Conservation (phyloP, 2,113 vertebrate species). For the Sylvilagus bachmani region DNA sequence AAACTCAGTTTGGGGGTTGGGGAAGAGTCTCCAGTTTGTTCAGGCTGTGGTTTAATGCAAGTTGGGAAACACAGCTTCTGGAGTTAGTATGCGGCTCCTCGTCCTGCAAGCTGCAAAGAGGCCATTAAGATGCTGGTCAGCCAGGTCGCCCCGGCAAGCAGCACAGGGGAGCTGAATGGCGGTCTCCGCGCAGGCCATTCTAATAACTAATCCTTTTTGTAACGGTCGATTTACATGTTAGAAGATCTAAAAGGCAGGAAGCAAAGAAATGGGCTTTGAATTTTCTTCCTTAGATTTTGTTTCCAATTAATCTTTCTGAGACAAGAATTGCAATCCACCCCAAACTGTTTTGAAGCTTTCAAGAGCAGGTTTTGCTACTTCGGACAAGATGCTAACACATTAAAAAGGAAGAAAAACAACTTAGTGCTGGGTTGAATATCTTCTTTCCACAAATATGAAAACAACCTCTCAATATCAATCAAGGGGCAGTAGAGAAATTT, state of each 20-base stretch:
- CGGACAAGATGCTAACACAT: constrained; percentile 60
- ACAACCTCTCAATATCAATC: constrained; percentile 22
- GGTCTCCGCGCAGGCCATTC: constrained; percentile 86
- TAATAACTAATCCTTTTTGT: constrained; percentile 91
- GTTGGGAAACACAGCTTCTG: constrained; percentile 86
- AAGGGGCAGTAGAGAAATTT: background rate
- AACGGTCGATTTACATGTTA: constrained; percentile 90
- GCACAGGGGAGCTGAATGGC: constrained; percentile 86
- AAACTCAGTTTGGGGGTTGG: constrained; percentile 81
- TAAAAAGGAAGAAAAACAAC: constrained; percentile 70
- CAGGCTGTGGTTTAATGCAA: constrained; percentile 87
- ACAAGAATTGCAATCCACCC: constrained; percentile 82
- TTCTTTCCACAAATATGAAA: constrained; percentile 60
- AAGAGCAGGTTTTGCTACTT: constrained; percentile 71
- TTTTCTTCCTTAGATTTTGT: constrained; percentile 82
- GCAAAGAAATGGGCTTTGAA: constrained; percentile 88
- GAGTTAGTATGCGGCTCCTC: constrained; percentile 90
- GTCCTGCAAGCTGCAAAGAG: constrained; percentile 80
- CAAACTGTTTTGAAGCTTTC: constrained; percentile 75
- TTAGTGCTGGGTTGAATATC: constrained; percentile 54
- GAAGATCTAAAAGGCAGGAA: constrained; percentile 92
- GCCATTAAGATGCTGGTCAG: constrained; percentile 92
- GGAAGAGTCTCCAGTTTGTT: constrained; percentile 85
- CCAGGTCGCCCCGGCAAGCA: constrained; percentile 78
- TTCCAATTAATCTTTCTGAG: constrained; percentile 85